Evolutionary conservation across 2,888 invertebrate species (phyloP).

Genomic region (Sarcophaga variegata): DNA sequence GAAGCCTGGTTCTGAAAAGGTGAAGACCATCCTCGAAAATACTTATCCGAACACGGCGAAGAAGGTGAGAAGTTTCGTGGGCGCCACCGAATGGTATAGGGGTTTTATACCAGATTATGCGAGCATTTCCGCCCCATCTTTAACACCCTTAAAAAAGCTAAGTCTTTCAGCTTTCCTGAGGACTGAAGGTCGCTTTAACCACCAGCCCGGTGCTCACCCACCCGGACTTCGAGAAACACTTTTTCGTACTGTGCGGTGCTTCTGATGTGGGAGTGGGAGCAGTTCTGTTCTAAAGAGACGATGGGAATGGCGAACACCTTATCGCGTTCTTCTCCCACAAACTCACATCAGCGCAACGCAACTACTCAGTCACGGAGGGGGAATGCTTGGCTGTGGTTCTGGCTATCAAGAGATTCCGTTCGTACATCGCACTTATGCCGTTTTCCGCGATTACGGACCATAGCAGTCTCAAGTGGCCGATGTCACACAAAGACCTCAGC

Average conservation of each 20-base stretch:
- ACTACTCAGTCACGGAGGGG: no score
- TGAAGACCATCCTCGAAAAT: background rate
- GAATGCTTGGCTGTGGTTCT: no score
- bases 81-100: constrained; percentile 41
- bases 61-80: constrained; percentile 30
- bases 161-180: constrained; percentile 2
- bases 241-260: no score
- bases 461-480: no score
- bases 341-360: background rate
- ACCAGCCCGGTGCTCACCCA: no score
- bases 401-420: no score
- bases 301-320: background rate
- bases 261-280: no score
- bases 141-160: constrained; percentile 31
- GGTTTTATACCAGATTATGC: constrained; percentile 50
- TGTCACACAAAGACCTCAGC: background rate
- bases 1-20: background rate
- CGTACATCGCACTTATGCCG: no score
- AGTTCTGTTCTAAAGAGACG: constrained; percentile 15
- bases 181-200: background rate
- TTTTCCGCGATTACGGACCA: no score
- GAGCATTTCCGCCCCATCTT: constrained; percentile 19
- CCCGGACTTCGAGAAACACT: no score
- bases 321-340: no score
- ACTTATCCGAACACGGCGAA: background rate